Evolutionary conservation across 1,140 invertebrate species (phyloP), one percentile per base, ranked within the genome.

Genomic region (Neodiprion lecontei): DNA sequence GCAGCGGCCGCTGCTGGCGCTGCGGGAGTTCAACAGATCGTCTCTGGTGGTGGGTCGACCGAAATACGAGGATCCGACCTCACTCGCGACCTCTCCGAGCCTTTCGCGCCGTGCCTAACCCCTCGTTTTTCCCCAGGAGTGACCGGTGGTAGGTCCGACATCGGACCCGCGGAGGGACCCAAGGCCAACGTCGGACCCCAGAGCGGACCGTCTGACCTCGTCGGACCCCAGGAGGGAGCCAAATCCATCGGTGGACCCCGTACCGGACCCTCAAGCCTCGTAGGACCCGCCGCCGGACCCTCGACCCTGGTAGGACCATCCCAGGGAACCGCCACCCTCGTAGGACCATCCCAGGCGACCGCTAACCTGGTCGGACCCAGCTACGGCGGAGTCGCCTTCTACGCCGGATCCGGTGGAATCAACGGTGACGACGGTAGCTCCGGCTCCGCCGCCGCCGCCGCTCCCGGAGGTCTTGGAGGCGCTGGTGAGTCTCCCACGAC

Each of bases 351-450:
- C 81, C 86, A 88, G 70, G 87, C 84, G 75, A 84, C 83, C 73
- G 86, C 86, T 81, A 87, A 85, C 85, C 85, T 88, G 72, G 86
- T 88, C 48, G 87, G 87, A 87, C 87, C 87, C 72, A 87, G 85
- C 83, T 84, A 84, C 74, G 87, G 87, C 77, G 86, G 85, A 73
- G 87, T 88, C 75, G 84, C 85, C 72, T 85, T 88, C 86, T 87
- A 84, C 73, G 87, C 87, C 75, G 87, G 87, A 76, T 79, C 85
- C 77, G 87, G 87, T 82, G 86, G 85, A 79, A 85, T 88, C 84
- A 88, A 88, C 84, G 87, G 87, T 85, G 87, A 88, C 75, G 87
- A 88, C 69, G 87, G 87, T 78, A 88, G 86, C 87, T 87, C 87
- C 79, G 87, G 87, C 77, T 85, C 85, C 74, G 87, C 87, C 75